Evolutionary conservation across 2,888 invertebrate genomes (phyloP).

Genomic region (Drosophila anomalata): DNA sequence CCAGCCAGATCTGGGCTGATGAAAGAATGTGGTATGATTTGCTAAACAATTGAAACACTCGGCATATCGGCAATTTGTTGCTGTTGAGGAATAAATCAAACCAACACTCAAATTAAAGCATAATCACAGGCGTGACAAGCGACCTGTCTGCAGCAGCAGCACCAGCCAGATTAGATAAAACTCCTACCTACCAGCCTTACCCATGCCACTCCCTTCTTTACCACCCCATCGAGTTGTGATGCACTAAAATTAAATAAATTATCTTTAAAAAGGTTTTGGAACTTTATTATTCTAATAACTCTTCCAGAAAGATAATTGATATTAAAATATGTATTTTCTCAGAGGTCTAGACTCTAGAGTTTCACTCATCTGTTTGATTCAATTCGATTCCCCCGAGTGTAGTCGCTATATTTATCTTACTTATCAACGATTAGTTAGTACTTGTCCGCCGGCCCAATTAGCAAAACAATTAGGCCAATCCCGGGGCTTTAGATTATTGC

Average conservation of each 20-base stretch:
- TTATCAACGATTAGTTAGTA: constrained; percentile 48
- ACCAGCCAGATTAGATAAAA: constrained; percentile 60
- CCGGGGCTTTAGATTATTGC: constrained; percentile 17
- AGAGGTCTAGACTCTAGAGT: no score
- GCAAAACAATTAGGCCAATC: constrained; percentile 38
- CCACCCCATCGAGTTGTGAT: constrained; percentile 7
- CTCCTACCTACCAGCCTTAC: constrained; percentile 11
- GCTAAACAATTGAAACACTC: constrained; percentile 27
- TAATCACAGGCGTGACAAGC: constrained; percentile 77
- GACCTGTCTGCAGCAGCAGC: constrained; percentile 51
- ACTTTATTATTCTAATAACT: neutral
- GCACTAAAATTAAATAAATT: constrained; percentile 7
- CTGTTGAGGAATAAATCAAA: constrained; percentile 64
- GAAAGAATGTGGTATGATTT: constrained; percentile 25
- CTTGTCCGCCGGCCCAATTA: constrained; percentile 46
- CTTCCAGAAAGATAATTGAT: neutral
- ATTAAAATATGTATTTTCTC: no score
- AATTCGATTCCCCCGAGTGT: constrained; percentile 12
- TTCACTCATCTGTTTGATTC: neutral
- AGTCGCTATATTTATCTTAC: constrained; percentile 27
- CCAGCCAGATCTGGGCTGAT: constrained; percentile 22
- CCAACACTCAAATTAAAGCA: constrained; percentile 64
- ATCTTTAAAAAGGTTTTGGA: neutral
- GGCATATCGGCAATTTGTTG: constrained; percentile 26
- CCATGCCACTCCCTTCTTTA: neutral